Conservation (phyloP, 2,888 invertebrate genomes). For the Drosophila parthenogenetica region DNA sequence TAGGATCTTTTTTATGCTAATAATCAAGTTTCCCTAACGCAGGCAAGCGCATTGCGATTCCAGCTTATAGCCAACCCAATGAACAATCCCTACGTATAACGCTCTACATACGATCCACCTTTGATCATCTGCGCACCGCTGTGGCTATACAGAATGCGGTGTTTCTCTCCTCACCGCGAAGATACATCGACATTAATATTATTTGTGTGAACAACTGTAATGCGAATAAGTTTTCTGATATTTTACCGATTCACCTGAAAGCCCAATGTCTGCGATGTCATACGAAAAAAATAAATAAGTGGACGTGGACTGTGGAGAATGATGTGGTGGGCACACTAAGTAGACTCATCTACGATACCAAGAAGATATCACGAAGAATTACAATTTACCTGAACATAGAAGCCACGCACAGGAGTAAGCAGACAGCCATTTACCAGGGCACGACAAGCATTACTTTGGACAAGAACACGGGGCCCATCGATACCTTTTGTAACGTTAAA, state of each 20-base stretch:
- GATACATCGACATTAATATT: constrained; percentile 37
- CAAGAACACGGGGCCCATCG: constrained; percentile 35
- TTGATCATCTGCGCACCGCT: constrained; percentile 42
- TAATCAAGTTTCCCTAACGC: no score
- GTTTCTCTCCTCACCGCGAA: constrained; percentile 25
- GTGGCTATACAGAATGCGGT: constrained; percentile 30
- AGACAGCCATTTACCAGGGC: constrained; percentile 24
- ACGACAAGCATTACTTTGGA: constrained; percentile 28
- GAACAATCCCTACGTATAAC: constrained; percentile 32
- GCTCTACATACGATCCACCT: constrained; percentile 34
- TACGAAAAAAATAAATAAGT: constrained; percentile 33
- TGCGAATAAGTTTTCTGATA: constrained; percentile 31
- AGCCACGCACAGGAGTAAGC: constrained; percentile 13
- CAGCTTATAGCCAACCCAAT: constrained; percentile 44
- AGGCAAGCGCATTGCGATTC: constrained; percentile 35
- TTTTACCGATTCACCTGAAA: constrained; percentile 37
- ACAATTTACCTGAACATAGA: constrained; percentile 31
- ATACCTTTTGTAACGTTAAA: constrained; percentile 26
- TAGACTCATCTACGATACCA: constrained; percentile 30
- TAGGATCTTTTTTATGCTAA: no score
- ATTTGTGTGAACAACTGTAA: constrained; percentile 40
- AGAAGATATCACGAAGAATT: background rate
- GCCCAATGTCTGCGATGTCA: constrained; percentile 28
- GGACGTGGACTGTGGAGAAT: constrained; percentile 34
- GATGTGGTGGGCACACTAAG: constrained; percentile 13